Evolutionary conservation across 1,140 invertebrate species (phyloP).

Genomic region (Paramacrobiotus metropolitanus): DNA sequence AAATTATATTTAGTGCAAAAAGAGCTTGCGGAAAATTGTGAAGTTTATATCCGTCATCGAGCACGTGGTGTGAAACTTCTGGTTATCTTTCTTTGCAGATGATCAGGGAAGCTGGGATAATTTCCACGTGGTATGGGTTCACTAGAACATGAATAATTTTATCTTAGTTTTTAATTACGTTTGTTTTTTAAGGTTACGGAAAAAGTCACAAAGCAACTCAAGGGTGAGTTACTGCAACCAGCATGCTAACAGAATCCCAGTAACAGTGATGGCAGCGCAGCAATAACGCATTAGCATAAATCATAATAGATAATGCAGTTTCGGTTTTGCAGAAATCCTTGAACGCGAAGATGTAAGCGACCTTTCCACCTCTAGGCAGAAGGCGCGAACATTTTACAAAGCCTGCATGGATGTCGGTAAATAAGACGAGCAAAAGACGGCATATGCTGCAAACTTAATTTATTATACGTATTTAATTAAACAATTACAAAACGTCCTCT

Average conservation of each 20-base stretch:
- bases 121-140: not conserved
- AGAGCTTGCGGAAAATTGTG: too few relatives aligned
- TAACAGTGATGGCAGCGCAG: too few relatives aligned
- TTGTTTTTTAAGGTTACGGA: not conserved
- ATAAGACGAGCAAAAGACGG: too few relatives aligned
- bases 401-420: not conserved
- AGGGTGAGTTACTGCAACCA: not conserved
- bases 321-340: not conserved
- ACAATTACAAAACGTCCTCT: too few relatives aligned
- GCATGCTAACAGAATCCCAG: not conserved
- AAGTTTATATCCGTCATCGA: too few relatives aligned
- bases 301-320: not conserved
- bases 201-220: not conserved
- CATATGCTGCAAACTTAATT: too few relatives aligned
- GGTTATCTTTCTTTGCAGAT: not conserved
- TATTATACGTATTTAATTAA: too few relatives aligned
- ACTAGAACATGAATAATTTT: too few relatives aligned
- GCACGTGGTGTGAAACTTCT: too few relatives aligned
- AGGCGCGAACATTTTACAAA: not conserved
- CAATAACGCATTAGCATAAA: not conserved
- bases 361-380: not conserved
- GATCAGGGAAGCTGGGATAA: conserved; percentile 4
- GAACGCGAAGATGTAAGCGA: not conserved
- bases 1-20: too few relatives aligned
- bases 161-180: too few relatives aligned